Evolutionary conservation across 2,888 invertebrate species (phyloP), one percentile per base, ranked within the genome.

Genomic region (Azorinus chamasolen): DNA sequence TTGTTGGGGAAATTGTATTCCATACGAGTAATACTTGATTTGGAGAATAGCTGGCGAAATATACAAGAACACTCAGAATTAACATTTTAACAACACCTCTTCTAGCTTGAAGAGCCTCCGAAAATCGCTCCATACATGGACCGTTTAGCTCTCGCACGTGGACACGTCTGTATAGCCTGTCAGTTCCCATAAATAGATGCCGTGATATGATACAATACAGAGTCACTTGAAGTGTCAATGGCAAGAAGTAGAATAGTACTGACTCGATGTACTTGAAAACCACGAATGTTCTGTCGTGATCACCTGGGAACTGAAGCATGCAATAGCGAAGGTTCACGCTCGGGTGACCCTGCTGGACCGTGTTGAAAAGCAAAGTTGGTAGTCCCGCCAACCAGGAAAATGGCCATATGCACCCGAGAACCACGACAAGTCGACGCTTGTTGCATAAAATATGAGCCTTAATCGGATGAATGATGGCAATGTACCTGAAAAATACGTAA

Each of bases 41-140:
- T 1, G 94, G 94, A 1, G 93, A 93, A 84, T 94, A 94, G 84
- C 93, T 93, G 39, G 93, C 66, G 83, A 94, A 93, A 84, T 94
- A 94, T 24, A 94, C 91, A 43, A 91, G 77, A 57, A 93, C 93
- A 77, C 93, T 93, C 14, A 92, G 89, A 16, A 93, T 91, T 39
- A 93, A 86, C 93, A 93, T 93, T 83, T 93, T 93, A n/a, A 93
- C 92, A 16, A 94, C 93, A 25, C 91, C 91, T 24, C 91, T 85
- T 8, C 93, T 82, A 0, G 90, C 89, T 41, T 87, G 84, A 14
- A 93, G 81, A 8, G 92, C 90, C 46, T 91, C 90, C 0, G 87
- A 87, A 22, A 83, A 78, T 16, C 83, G 37, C 53, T 88, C 88
- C 24, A 81, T 68, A 16, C 85, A 83, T 6, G 79, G 66, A 0